A percentile compares a stretch with the other conserved stretches of the same genome.
These are phyloP conservation scores for Apodemus speciosus DNA, from an alignment of 2,113 vertebrate species.

Conservation along the genomic window DNA sequence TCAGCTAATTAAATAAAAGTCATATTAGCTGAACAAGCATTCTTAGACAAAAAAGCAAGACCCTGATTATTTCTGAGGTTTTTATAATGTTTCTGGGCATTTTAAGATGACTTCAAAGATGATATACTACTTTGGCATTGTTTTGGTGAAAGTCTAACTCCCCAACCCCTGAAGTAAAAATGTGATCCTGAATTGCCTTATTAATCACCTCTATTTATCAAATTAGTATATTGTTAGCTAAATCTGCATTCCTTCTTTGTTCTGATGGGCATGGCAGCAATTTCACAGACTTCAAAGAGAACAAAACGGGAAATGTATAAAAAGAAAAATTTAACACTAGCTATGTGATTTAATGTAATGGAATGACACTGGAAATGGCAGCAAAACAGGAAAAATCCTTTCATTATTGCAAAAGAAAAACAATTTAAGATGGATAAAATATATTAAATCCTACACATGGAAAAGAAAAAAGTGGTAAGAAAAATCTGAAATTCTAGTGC, in stretches of 20 bases:
- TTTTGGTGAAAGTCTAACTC: not conserved
- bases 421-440: conserved; percentile 66
- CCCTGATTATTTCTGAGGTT: not conserved
- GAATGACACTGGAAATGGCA: conserved; percentile 26
- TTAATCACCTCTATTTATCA: conserved; percentile 15
- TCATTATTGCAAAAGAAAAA: conserved; percentile 34
- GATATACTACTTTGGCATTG: not conserved
- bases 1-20: not conserved
- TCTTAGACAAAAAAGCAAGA: conserved; percentile 17
- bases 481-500: conserved; percentile 74
- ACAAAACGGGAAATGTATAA: conserved; percentile 16
- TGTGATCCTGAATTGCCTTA: not conserved
- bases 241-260: not conserved
- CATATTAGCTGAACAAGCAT: not conserved
- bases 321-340: conserved; percentile 47
- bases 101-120: conserved; percentile 18
- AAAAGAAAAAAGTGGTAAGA: conserved; percentile 61
- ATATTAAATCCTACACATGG: conserved; percentile 73
- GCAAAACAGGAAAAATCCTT: conserved; percentile 52
- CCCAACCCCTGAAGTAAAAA: conserved; percentile 32
- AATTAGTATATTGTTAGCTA: conserved; percentile 36
- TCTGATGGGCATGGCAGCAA: not conserved
- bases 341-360: conserved; percentile 51
- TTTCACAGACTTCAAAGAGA: not conserved
- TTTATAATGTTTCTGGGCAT: not conserved